These are phyloP conservation scores for Eugnorisma glareosa DNA, from an alignment of 2,888 invertebrate species.

Conservation along the genomic window DNA sequence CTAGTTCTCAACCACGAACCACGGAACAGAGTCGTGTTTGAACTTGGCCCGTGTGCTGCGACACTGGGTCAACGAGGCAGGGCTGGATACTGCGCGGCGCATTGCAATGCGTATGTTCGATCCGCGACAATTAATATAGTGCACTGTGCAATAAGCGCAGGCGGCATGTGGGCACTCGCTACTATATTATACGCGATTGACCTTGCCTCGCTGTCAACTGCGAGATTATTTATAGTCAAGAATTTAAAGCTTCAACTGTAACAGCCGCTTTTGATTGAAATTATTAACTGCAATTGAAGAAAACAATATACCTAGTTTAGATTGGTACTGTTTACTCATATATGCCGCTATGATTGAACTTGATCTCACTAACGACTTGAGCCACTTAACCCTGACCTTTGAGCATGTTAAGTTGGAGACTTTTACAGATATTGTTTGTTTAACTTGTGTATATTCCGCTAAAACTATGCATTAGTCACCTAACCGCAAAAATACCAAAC, in stretches of 20 bases:
- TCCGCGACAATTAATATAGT: conserved; percentile 75
- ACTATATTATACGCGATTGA: conserved; percentile 48
- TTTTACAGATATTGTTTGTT: conserved; percentile 11
- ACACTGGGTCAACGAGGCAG: conserved; percentile 81
- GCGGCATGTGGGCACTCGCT: conserved; percentile 51
- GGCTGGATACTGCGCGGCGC: conserved; percentile 64
- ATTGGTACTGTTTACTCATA: conserved; percentile 26
- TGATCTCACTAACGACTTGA: conserved; percentile 50
- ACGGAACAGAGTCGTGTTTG: conserved; percentile 78
- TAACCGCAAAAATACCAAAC: conserved; percentile 14
- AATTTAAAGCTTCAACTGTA: conserved; percentile 67
- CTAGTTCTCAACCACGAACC: conserved; percentile 70
- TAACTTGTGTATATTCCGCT: not conserved
- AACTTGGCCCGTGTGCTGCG: conserved; percentile 81
- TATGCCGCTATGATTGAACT: conserved; percentile 41
- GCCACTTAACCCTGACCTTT: conserved; percentile 37
- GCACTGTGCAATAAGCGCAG: conserved; percentile 69
- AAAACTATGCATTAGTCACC: conserved; percentile 6
- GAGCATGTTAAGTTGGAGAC: conserved; percentile 11
- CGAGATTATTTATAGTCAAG: conserved; percentile 67
- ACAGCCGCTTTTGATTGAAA: conserved; percentile 65
- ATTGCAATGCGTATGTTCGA: conserved; percentile 69
- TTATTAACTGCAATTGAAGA: conserved; percentile 59
- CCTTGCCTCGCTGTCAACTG: conserved; percentile 63
- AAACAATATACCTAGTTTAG: conserved; percentile 43